These are phyloP conservation scores for Creontiades dilutus DNA, from an alignment of 2,888 invertebrate genomes.

Conservation along the genomic window DNA sequence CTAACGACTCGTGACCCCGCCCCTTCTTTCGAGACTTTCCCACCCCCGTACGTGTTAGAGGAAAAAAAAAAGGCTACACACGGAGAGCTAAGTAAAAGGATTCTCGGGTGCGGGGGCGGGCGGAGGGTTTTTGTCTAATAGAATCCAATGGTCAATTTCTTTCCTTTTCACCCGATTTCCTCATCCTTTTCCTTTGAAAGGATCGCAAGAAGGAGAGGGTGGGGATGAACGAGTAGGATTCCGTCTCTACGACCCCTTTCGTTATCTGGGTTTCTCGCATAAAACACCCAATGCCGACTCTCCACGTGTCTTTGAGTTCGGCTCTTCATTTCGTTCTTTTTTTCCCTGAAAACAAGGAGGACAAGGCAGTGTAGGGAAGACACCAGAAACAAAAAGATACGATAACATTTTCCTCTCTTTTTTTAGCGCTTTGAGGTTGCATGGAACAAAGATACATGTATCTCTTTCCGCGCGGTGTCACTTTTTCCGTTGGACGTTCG, in stretches of 20 bases:
- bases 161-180: constrained; percentile 38
- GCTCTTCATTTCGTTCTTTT: neutral
- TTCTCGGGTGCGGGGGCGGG: neutral
- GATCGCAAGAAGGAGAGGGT: neutral
- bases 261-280: constrained; percentile 41
- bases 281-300: constrained; percentile 17
- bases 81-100: neutral
- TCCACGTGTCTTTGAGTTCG: neutral
- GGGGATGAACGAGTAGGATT: too few species aligned
- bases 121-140: constrained; percentile 66
- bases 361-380: too few species aligned
- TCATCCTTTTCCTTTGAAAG: constrained; percentile 11
- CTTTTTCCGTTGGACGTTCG: too few species aligned
- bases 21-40: neutral
- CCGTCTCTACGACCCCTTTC: neutral
- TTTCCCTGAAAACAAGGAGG: too few species aligned
- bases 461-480: too few species aligned
- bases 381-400: too few species aligned
- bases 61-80: constrained; percentile 10
- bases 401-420: too few species aligned
- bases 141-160: constrained; percentile 73
- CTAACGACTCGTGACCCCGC: constrained; percentile 72
- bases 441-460: too few species aligned
- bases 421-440: too few species aligned
- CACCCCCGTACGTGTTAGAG: neutral